Conservation (phyloP, 2,888 invertebrate genomes). For the Camponotus fellah region DNA sequence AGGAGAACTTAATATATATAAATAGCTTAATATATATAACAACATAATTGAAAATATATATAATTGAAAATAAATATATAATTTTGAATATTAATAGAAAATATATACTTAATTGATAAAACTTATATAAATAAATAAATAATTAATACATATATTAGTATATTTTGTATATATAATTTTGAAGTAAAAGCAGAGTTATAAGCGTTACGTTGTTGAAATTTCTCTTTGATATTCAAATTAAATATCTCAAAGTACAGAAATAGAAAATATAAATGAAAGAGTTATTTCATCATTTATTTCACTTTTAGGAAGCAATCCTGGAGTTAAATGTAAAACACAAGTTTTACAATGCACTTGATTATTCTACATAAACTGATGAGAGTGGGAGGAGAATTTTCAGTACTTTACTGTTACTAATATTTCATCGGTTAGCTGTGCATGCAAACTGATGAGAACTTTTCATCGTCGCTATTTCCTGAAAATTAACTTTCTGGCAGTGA, state of each 20-base stretch:
- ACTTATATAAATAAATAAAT: background rate
- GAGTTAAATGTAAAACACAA: conserved; percentile 32
- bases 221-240: background rate
- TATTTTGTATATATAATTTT: background rate
- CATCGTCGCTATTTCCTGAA: conserved; percentile 48
- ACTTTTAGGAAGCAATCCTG: conserved; percentile 27
- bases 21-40: too few relatives aligned
- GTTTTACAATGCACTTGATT: conserved; percentile 28
- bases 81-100: background rate
- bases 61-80: background rate
- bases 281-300: conserved; percentile 3
- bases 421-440: conserved; percentile 43
- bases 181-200: background rate
- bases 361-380: background rate
- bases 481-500: conserved; percentile 66
- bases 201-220: background rate
- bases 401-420: conserved; percentile 41
- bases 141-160: background rate
- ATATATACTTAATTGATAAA: background rate
- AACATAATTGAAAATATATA: background rate
- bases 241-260: background rate
- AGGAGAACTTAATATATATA: background rate
- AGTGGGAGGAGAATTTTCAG: conserved; percentile 23
- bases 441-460: conserved; percentile 60
- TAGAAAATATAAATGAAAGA: background rate